Percentiles rank a stretch among this genome's conserved stretches.
Conservation (phyloP, 1,140 invertebrate species). For the Argopecten irradians region DNA sequence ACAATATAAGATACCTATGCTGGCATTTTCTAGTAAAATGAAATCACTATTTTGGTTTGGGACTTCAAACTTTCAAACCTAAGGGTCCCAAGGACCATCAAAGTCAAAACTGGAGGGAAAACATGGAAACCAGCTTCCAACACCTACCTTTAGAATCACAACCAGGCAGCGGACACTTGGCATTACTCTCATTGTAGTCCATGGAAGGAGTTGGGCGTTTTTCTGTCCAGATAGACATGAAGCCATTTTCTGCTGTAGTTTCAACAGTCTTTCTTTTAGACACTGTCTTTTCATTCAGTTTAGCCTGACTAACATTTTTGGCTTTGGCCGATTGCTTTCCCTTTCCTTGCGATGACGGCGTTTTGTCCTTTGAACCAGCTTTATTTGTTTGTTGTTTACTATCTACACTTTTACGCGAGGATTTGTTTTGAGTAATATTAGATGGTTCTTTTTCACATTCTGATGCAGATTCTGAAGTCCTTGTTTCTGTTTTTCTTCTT, state of each 20-base stretch:
- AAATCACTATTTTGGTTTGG: no score
- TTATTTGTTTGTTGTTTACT: slow-evolving; percentile 28
- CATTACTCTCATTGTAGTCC: slow-evolving; percentile 71
- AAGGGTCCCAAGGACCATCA: no score
- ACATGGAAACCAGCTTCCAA: no score
- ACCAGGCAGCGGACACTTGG: slow-evolving; percentile 88
- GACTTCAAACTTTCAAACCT: no score
- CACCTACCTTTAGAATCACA: slow-evolving; percentile 86
- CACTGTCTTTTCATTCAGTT: slow-evolving; percentile 38
- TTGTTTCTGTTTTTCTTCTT: slow-evolving; percentile 38
- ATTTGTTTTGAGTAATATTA: slow-evolving; percentile 40
- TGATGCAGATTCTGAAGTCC: slow-evolving; percentile 40
- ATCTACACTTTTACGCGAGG: background rate
- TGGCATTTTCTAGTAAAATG: no score
- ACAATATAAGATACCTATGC: no score
- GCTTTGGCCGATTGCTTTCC: slow-evolving; percentile 28
- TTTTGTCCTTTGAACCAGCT: slow-evolving; percentile 48
- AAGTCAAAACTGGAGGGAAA: no score
- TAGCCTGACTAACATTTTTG: slow-evolving; percentile 26
- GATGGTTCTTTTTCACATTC: slow-evolving; percentile 41
- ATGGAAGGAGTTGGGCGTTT: slow-evolving; percentile 67
- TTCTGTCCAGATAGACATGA: slow-evolving; percentile 63
- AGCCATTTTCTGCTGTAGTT: slow-evolving; percentile 39
- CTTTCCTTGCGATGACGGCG: slow-evolving; percentile 26
- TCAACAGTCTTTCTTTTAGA: slow-evolving; percentile 43